Evolutionary conservation across 1,140 invertebrate species (phyloP).

Genomic region (Macrobrachium rosenbergii): DNA sequence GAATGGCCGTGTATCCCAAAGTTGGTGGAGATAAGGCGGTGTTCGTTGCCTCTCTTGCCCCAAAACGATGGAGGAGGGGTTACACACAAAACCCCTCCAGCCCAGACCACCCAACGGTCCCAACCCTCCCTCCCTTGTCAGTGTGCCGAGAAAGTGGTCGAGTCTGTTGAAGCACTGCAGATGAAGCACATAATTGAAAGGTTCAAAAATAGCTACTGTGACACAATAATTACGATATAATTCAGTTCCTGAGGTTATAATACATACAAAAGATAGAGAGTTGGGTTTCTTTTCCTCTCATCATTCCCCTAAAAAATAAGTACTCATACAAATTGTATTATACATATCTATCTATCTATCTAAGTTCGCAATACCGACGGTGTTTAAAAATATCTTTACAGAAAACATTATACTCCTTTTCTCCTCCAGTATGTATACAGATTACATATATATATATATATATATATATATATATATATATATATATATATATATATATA

Average conservation of each 20-base stretch:
- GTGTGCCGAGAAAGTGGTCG: neutral
- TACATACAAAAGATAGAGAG: too few species aligned
- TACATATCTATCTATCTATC: slow-evolving; percentile 8
- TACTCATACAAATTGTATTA: neutral
- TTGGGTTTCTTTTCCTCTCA: too few species aligned
- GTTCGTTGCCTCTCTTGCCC: neutral
- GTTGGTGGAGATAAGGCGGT: slow-evolving; percentile 1
- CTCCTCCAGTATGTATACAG: too few species aligned
- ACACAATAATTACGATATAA: too few species aligned
- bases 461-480: too few species aligned
- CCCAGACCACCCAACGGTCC: neutral
- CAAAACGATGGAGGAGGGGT: neutral
- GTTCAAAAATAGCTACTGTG: too few species aligned
- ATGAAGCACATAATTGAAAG: too few species aligned
- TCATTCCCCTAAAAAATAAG: neutral
- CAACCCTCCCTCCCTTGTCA: neutral
- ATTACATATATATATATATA: too few species aligned
- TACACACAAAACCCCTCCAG: neutral
- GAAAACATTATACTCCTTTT: too few species aligned
- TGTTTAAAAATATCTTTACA: too few species aligned
- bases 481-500: too few species aligned
- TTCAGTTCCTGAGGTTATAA: too few species aligned
- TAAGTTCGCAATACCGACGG: neutral
- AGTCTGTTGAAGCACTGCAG: neutral
- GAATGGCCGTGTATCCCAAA: neutral